Evolutionary conservation across 1,140 invertebrate species (phyloP).

Genomic region (Eriocheir sinensis): DNA sequence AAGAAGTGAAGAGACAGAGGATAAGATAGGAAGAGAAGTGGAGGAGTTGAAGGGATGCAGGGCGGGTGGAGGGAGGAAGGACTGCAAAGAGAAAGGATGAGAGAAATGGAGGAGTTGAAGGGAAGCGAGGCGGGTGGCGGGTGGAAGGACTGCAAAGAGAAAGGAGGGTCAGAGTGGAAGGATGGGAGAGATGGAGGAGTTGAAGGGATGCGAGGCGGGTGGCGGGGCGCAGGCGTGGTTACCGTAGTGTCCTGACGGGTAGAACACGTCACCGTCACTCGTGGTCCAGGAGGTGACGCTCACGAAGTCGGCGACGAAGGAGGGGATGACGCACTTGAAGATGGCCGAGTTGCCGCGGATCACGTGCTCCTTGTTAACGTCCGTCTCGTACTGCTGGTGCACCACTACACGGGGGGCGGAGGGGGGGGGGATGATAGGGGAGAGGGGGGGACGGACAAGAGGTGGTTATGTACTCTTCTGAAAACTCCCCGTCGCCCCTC

Average conservation of each 20-base stretch:
- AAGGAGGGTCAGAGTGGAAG: neutral
- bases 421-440: too few species aligned
- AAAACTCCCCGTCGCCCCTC: too few species aligned
- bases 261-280: conserved; percentile 88
- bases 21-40: neutral
- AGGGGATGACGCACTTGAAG: conserved; percentile 95
- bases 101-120: too few species aligned
- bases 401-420: conserved; percentile 85
- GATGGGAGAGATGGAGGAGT: neutral
- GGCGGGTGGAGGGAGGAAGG: too few species aligned
- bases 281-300: conserved; percentile 93
- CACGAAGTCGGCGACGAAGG: conserved; percentile 96
- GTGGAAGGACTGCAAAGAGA: neutral
- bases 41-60: neutral
- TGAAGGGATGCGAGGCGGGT: neutral
- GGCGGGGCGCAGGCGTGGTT: conserved; percentile 23
- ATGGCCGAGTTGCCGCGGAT: conserved; percentile 95
- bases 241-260: conserved; percentile 80
- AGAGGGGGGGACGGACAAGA: too few species aligned
- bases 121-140: too few species aligned
- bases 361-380: conserved; percentile 87
- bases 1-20: neutral
- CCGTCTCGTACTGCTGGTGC: conserved; percentile 92
- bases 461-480: too few species aligned
- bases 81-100: too few species aligned